Percentiles rank a stretch among this genome's conserved stretches.
Evolutionary conservation across 2,797 vertebrate species (phyloP).

Genomic region (Eulemur albifrons): DNA sequence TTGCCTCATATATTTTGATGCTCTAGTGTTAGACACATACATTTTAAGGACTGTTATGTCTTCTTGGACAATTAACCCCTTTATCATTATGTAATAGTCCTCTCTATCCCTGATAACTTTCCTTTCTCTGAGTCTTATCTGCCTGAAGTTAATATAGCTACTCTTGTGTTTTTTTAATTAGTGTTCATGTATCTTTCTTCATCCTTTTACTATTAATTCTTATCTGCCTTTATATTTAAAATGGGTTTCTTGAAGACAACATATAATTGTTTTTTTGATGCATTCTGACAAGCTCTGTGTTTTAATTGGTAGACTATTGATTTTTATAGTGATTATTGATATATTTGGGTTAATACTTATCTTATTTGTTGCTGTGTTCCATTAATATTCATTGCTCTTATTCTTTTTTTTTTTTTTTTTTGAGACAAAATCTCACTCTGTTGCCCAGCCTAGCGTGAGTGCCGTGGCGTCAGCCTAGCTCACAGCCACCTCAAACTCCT

Average conservation of each 20-base stretch:
- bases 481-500: too few relatives aligned
- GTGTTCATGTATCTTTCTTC: not conserved
- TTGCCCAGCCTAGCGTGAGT: too few relatives aligned
- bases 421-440: too few relatives aligned
- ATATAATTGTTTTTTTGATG: not conserved
- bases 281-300: not conserved
- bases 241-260: not conserved
- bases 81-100: not conserved
- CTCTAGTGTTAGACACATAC: not conserved
- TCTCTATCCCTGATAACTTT: not conserved
- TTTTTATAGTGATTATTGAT: not conserved
- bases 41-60: not conserved
- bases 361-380: not conserved
- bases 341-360: not conserved
- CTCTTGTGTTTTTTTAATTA: not conserved
- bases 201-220: not conserved
- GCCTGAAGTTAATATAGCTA: not conserved
- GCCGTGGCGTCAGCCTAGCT: too few relatives aligned
- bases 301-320: not conserved
- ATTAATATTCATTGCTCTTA: not conserved
- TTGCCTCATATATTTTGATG: too few relatives aligned
- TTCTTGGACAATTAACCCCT: not conserved
- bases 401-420: too few relatives aligned
- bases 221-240: not conserved
- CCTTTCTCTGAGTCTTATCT: not conserved